Conservation (phyloP, 2,113 vertebrate species). For the Nanorana parkeri region DNA sequence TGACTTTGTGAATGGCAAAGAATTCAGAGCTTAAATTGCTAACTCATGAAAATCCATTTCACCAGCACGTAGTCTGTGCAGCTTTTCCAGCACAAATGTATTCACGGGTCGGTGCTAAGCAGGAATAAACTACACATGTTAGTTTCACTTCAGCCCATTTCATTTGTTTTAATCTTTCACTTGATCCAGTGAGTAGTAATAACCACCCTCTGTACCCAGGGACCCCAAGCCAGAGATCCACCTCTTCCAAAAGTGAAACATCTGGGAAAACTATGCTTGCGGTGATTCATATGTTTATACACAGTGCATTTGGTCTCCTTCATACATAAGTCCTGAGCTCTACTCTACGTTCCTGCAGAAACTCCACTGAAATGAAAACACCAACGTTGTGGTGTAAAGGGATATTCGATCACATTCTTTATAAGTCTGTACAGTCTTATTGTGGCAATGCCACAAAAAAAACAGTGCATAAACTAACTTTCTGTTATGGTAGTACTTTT, state of each 20-base stretch:
- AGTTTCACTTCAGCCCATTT: background rate
- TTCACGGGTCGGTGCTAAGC: background rate
- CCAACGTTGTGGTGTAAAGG: background rate
- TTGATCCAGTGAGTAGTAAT: constrained; percentile 53
- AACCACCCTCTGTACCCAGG: constrained; percentile 88
- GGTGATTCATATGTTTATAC: background rate
- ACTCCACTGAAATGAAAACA: background rate
- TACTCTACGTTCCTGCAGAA: background rate
- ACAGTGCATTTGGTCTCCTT: background rate
- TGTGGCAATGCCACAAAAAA: background rate
- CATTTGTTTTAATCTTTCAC: constrained; percentile 8
- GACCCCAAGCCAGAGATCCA: constrained; percentile 84
- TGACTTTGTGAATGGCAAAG: too few species aligned
- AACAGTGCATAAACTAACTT: too few species aligned
- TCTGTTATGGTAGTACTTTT: too few species aligned
- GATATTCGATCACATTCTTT: constrained; percentile 41
- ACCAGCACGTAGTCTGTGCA: too few species aligned
- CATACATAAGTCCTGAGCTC: background rate
- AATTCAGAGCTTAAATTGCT: too few species aligned
- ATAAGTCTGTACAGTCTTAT: constrained; percentile 40
- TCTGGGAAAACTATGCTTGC: constrained; percentile 55
- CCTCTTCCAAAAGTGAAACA: constrained; percentile 62
- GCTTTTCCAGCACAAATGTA: background rate
- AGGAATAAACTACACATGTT: background rate
- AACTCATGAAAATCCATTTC: too few species aligned